These are phyloP conservation scores for Synanthedon tipuliformis DNA, from an alignment of 2,888 invertebrate species.

Conservation along the genomic window DNA sequence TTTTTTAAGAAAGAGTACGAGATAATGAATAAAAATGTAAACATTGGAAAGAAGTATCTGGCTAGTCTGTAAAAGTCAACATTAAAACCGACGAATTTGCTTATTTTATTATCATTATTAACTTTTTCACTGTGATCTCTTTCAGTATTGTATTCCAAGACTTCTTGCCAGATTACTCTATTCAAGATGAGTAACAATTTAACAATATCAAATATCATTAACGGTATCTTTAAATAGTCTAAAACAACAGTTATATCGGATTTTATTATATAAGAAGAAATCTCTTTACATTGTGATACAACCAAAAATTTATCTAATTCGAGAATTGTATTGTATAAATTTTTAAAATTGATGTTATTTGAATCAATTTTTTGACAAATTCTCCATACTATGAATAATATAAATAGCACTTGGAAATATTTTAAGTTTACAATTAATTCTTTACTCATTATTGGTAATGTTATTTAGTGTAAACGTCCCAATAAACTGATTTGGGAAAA, in stretches of 20 bases:
- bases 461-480: not conserved
- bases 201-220: slow-evolving; percentile 40
- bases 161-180: slow-evolving; percentile 37
- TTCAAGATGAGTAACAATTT: slow-evolving; percentile 40
- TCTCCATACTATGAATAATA: no score
- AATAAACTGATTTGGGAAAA: not conserved
- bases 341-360: slow-evolving; percentile 7
- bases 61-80: slow-evolving; percentile 42
- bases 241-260: slow-evolving; percentile 39
- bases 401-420: slow-evolving; percentile 15
- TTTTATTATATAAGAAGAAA: slow-evolving; percentile 32
- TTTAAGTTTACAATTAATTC: slow-evolving; percentile 27
- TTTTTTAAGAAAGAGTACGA: no score
- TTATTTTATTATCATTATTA: slow-evolving; percentile 18
- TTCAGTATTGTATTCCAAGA: slow-evolving; percentile 39
- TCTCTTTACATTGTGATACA: slow-evolving; percentile 40
- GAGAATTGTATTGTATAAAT: slow-evolving; percentile 28
- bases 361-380: no score
- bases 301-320: slow-evolving; percentile 37
- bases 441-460: slow-evolving; percentile 23
- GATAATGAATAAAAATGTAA: no score
- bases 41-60: slow-evolving; percentile 24
- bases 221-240: slow-evolving; percentile 47
- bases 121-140: slow-evolving; percentile 45
- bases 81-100: slow-evolving; percentile 30